Evolutionary conservation across 1,140 invertebrate species (phyloP), one percentile per base, ranked within the genome.

Genomic region (Euura saliciscinereae): DNA sequence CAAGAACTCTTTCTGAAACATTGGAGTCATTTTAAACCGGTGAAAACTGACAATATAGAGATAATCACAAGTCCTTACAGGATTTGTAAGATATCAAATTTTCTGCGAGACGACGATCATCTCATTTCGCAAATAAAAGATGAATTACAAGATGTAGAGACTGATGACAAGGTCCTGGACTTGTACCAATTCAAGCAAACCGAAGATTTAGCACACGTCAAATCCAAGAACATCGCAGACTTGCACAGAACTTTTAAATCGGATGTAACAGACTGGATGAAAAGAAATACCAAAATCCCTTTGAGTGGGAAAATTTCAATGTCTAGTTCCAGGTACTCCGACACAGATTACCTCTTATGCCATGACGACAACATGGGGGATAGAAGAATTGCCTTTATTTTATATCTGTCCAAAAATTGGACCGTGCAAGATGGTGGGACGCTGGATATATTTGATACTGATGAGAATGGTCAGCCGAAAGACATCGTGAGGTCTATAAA

Each of bases 311-410:
- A 90, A 68, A 87, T 94, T 45, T 94, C 93, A 0, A 92, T 93
- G 70, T 92, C 93, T 1, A 93, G 92, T 78, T 92, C 92, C 65
- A 88, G 90, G 77, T 94, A 94, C 77, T 90, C 86, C 3, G 90
- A 93, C 45, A 92, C 91, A 0, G 93, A 94, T 83, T 92, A 92
- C 82, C 84, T 94, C 66, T 84, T 94, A 44, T 91, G 93, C 69
- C 93, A 94, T 78, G 93, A 94, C 77, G 93, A 94, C 79, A 88
- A 92, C 75, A 84, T 92, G n/a, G 88, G 88, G 28, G 92, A 94
- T 79, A 85, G 93, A 43, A 88, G 89, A 77, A 91, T 94, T 4
- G 93, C 93, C 66, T 94, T 93, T 78, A 90, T 94, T 70, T 88
- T 93, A 8, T 94, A 94, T 79, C 79, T 91, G 64, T 79, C 86